Evolutionary conservation across 2,113 vertebrate species (phyloP), one percentile per base, ranked within the genome.

Genomic region (Ptychochromis oligacanthus): DNA sequence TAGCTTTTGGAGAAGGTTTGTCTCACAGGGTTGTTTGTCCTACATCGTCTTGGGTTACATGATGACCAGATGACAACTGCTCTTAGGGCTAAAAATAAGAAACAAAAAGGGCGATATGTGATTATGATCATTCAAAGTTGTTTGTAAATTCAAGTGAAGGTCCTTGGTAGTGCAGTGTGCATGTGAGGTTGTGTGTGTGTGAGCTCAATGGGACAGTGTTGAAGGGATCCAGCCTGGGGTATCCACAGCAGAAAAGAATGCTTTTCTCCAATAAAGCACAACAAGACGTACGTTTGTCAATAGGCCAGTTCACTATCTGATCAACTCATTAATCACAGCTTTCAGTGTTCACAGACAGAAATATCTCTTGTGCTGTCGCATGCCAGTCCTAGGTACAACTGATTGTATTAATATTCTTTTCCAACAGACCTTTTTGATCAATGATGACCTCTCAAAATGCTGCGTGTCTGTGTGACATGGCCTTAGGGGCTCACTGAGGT

Each of bases 261-360:
- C 10, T 74, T 46, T 72, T 78, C 26, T 72, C 83, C 77, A 87
- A 89, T 91, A 87, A 90, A 87, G 58, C 81, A 56, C 52, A 82
- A 64, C 60, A 75, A 36, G 75, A 58, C 17, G 17, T 24, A 28
- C 7, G 70, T 60, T 72, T 86, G 89, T 91, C 92, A 87, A 92
- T 93, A 90, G 24, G 22, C 70, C 81, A 79, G 65, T 59, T 74
- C 49, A 22, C 9, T 60, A 54, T 43, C 60, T 8, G 56, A 84
- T 85, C 79, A 67, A 74, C 81, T 92, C 91, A 94, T 94, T 94
- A 90, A 95, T 95, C 94, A 95, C 85, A 87, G 81, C 72, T 79
- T 72, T 85, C 79, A 84, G 36, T 75, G 65, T 52, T 55, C 77
- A 76, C 67, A 72, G 81, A 64, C 82, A 43, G n/a, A 86, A 54